Base-by-base conservation (phyloP, 2,888 invertebrate species). In the Drosophila mettleri region DNA sequence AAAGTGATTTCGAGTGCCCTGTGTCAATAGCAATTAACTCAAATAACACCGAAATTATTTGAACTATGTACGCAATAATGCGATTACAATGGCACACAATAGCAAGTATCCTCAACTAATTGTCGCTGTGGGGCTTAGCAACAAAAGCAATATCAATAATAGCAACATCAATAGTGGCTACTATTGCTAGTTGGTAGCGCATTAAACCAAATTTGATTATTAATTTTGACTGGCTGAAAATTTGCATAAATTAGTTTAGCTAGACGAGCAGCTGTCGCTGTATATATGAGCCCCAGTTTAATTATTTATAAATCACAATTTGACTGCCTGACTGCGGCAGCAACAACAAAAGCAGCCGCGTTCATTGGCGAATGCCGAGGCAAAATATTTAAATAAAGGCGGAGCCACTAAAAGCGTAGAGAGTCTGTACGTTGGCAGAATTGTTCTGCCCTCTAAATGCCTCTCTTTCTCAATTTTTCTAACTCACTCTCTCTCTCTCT, bases 281-380 rank as follows among this genome's bases (percentile, higher is more conserved):
- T 62, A 29, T 45, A 12, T 59, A 53, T 41, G 63, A 59, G 64
- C 24, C 60, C 62, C 69, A 55, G 22, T 62, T 67, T 70, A 78
- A 80, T 81, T 81, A 80, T 81, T 77, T 77, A 77, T 80, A 77
- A 78, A 77, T 77, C 80, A 69, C 51, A 73, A 66, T 76, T 61
- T 66, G 76, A 78, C 49, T 57, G 67, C 55, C 41, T 3, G 41
- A 57, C 7, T 46, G 63, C n/a, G 18, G 22, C 62, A 59, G 36
- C 33, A 66, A 29, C 57, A 41, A 27, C 18, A 38, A 10, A 51
- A 46, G 27, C 39, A 22, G 31, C 20, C 65, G 59, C 68, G 57
- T 80, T 63, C 67, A 86, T 80, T 86, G 80, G 86, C 64, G 80
- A 83, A 61, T 61, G 43, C n/a, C 34, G 46, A 55, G 29, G 10